Conservation (phyloP, 1,140 invertebrate species). For the Caerostris darwini region DNA sequence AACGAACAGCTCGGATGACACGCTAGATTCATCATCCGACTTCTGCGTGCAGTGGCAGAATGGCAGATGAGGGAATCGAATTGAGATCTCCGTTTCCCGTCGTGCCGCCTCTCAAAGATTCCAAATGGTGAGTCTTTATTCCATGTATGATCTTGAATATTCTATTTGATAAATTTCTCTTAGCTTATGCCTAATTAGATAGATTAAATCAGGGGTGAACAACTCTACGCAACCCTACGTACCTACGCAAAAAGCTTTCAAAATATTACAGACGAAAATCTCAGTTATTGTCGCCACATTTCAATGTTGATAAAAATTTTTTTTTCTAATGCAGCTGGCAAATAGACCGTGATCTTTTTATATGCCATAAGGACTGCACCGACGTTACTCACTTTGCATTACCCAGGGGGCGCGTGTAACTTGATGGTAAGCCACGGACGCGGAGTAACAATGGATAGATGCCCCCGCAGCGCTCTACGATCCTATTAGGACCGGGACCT, state of each 20-base stretch:
- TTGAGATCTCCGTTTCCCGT: constrained; percentile 71
- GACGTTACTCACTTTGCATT: no score
- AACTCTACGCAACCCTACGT: background rate
- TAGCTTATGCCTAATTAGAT: background rate
- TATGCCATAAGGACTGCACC: no score
- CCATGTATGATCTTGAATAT: background rate
- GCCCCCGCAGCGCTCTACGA: no score
- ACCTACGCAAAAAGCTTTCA: constrained; percentile 51
- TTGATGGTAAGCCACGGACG: no score
- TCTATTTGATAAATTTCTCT: background rate
- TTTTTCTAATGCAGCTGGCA: no score
- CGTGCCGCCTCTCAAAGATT: constrained; percentile 72
- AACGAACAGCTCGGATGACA: background rate
- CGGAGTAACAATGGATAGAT: no score
- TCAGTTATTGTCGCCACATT: constrained; percentile 16
- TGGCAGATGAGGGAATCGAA: constrained; percentile 67
- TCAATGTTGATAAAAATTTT: background rate
- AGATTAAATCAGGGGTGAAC: background rate
- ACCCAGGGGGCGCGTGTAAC: no score
- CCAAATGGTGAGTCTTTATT: constrained; percentile 56
- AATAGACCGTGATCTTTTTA: no score
- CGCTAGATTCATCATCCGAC: background rate
- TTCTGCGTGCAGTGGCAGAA: background rate
- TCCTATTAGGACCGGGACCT: no score
- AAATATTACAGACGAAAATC: constrained; percentile 68